These are phyloP conservation scores for Tenualosa thibaudeaui DNA, from an alignment of 2,797 vertebrate species.

Conservation along the genomic window DNA sequence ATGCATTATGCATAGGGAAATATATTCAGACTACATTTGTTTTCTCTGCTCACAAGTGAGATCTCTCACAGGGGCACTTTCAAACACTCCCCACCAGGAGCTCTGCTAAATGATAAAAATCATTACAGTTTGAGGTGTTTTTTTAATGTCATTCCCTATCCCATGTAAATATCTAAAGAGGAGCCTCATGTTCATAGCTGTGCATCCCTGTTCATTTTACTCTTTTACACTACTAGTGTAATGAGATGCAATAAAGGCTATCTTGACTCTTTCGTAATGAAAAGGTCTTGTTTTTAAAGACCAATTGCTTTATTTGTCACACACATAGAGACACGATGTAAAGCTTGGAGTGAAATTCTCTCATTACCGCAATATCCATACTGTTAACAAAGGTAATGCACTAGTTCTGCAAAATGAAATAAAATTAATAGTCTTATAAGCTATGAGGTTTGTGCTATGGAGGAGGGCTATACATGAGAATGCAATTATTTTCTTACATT, in stretches of 20 bases:
- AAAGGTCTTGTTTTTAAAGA: neutral
- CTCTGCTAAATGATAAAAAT: neutral
- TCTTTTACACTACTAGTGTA: too few species aligned
- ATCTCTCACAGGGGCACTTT: constrained; percentile 3
- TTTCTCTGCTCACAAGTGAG: neutral
- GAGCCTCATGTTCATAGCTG: neutral
- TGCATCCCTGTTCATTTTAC: neutral
- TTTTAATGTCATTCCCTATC: neutral
- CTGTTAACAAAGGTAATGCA: too few species aligned
- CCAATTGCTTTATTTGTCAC: too few species aligned
- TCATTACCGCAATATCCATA: too few species aligned
- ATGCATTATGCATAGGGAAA: constrained; percentile 14
- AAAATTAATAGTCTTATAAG: too few species aligned
- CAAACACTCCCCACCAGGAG: neutral
- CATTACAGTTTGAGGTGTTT: neutral
- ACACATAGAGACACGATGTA: too few species aligned
- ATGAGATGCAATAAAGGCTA: too few species aligned
- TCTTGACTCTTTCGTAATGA: neutral
- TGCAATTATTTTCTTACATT: too few species aligned
- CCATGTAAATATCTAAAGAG: neutral
- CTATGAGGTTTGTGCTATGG: too few species aligned
- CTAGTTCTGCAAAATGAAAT: too few species aligned
- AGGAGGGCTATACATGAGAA: too few species aligned
- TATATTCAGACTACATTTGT: constrained; percentile 5
- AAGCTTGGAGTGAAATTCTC: too few species aligned